phyloP scores from a whole-genome alignment of 2,797 vertebrate genomes.

The Neosalanx taihuensis region DNA sequence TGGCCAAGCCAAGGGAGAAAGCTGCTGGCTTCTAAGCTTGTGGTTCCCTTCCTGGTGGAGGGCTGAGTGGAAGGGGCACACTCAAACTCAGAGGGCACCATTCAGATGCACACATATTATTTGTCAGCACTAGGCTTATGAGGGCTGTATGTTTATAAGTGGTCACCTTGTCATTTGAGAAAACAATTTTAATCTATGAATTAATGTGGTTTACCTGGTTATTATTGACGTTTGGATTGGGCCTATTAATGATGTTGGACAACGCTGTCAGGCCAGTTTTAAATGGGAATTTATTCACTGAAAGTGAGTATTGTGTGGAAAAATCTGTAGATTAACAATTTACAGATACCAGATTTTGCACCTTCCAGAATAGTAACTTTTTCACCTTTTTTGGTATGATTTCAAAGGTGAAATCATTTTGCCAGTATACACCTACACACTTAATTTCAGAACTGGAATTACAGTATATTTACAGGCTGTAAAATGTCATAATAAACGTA shows the following conservation, averaged over 20 bases:
- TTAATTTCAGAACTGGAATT: neutral
- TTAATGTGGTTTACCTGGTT: conserved; percentile 14
- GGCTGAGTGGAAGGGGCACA: no score
- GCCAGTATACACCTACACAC: neutral
- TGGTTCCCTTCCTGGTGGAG: neutral
- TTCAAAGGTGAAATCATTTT: neutral
- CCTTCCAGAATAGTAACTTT: neutral
- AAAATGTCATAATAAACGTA: neutral
- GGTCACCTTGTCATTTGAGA: conserved; percentile 29
- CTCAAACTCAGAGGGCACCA: neutral
- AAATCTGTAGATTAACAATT: neutral
- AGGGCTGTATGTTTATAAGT: conserved; percentile 21
- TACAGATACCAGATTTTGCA: neutral
- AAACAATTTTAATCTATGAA: conserved; percentile 27
- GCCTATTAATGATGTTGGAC: no score
- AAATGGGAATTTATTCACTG: neutral
- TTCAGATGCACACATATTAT: conserved; percentile 12
- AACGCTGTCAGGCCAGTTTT: neutral
- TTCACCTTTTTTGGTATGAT: neutral
- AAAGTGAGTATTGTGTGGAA: conserved; percentile 4
- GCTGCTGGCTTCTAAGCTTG: neutral
- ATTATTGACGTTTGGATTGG: neutral
- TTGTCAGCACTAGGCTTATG: conserved; percentile 15
- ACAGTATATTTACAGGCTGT: neutral
- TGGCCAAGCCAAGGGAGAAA: neutral